phyloP scores from a whole-genome alignment of 1,140 invertebrate species.

The Aphelenchoides besseyi region DNA sequence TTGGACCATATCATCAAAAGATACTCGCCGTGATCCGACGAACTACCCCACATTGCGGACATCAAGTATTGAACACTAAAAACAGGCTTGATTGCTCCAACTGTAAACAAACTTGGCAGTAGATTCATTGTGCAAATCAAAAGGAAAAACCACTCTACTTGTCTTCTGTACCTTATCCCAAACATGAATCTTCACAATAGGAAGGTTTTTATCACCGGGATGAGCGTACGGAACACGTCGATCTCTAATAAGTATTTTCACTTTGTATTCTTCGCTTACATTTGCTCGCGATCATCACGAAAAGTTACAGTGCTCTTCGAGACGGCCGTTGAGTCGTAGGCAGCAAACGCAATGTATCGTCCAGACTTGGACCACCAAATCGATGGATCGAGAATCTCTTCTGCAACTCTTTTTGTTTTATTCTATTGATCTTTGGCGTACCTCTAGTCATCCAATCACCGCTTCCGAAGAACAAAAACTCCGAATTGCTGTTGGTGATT shows the following conservation, averaged over 20 bases:
- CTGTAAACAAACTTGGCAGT: constrained; percentile 8
- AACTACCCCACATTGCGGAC: neutral
- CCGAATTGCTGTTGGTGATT: constrained; percentile 23
- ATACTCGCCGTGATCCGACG: neutral
- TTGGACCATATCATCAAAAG: constrained; percentile 33
- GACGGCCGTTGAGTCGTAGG: constrained; percentile 33
- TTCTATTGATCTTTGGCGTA: neutral
- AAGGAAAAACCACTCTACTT: constrained; percentile 29
- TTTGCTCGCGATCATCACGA: constrained; percentile 24
- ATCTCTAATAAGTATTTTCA: constrained; percentile 22
- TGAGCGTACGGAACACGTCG: constrained; percentile 25
- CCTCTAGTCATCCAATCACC: constrained; percentile 35
- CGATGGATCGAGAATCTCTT: constrained; percentile 30
- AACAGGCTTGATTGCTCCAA: too few relatives aligned
- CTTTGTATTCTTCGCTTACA: neutral
- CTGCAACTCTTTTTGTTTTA: constrained; percentile 8
- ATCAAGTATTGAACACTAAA: constrained; percentile 8
- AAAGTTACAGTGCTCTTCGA: constrained; percentile 20
- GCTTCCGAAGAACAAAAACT: constrained; percentile 25
- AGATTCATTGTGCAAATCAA: constrained; percentile 25
- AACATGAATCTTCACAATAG: constrained; percentile 28
- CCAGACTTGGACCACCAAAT: constrained; percentile 41
- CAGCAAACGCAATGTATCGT: constrained; percentile 32
- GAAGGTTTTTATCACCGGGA: constrained; percentile 24
- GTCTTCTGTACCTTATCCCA: constrained; percentile 32